phyloP scores from a whole-genome alignment of 2,797 vertebrate species.

The Apodemus agrarius region DNA sequence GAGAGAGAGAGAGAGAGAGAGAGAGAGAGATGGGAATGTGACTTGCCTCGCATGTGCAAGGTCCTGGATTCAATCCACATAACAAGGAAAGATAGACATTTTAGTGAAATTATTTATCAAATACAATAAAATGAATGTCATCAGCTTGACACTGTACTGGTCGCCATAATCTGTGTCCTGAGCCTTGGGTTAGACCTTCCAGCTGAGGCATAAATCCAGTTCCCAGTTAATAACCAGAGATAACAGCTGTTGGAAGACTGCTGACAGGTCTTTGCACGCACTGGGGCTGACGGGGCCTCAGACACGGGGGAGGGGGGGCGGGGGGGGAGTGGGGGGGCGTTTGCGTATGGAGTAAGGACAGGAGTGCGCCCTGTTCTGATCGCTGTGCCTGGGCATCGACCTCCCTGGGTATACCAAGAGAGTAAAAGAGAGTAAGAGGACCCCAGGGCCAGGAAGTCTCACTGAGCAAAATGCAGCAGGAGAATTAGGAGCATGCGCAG shows the following conservation, averaged over 20 bases:
- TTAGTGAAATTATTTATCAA: slow-evolving; percentile 9
- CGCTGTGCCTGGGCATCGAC: background rate
- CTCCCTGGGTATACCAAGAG: background rate
- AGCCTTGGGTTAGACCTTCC: background rate
- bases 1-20: too few species aligned
- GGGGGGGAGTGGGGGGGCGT: too few species aligned
- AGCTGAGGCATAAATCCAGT: background rate
- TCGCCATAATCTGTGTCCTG: background rate
- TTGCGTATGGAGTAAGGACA: background rate
- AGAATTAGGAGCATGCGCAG: background rate
- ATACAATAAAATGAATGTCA: background rate
- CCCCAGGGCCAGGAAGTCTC: background rate
- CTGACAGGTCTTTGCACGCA: background rate
- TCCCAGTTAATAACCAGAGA: background rate
- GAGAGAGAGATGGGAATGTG: too few species aligned
- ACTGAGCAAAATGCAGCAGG: background rate
- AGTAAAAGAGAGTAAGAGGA: background rate
- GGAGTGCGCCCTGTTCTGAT: background rate
- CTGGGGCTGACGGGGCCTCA: background rate
- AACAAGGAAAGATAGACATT: background rate
- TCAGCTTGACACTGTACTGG: background rate
- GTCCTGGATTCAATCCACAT: background rate
- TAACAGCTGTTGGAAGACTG: background rate
- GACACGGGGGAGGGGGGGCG: too few species aligned
- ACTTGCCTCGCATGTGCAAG: background rate